Base-by-base conservation (phyloP, 1,140 invertebrate species). In the Brachionus asplanchnoidis region DNA sequence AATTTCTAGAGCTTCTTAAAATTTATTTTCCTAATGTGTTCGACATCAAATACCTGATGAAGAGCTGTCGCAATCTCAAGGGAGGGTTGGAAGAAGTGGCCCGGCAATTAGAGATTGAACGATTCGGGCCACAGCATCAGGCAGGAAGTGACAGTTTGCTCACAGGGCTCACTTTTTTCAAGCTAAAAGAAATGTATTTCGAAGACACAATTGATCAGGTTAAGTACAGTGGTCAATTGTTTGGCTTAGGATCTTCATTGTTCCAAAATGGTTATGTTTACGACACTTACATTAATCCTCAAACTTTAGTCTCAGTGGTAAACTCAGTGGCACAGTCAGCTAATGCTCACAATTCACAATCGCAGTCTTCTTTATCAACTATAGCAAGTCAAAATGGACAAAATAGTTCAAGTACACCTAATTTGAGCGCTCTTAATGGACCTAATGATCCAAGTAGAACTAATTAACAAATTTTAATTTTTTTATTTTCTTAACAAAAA, bases 151-250 rank as follows among this genome's bases (percentile, higher is more conserved):
- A 99, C 92, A 97, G 96, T 53, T 91, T 98, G 46, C 91, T 99
- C 17, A 99, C 97, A 8, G 97, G 97, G 88, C 95, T 95, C 92
- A 95, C 96, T 0, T 99, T 99, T 91, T 99, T 99, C 89, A 98
- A 97, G 92, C 97, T 99, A 93, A 94, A 96, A 92, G 96, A 98
- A 92, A 95, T 96, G 93, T 98, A 97, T 90, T 98, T 98, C 89
- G 96, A 98, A 90, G 95, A 97, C 90, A 97, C 97, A 88, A 97
- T 98, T 86, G 96, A 98, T 89, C 96, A 97, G 91, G 94, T 93
- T 5, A 97, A 96, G 89, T 96, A 96, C 89, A 95, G 95, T 88
- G 96, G 96, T 28, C 96, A 97, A 91, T 91, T 98, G 44, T 97
- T 97, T 89, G 96, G 96, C 42, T 91, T 97, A 85, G 95, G 95